Evolutionary conservation across 2,797 vertebrate species (phyloP), one percentile per base, ranked within the genome.

Genomic region (Siniperca obscura): DNA sequence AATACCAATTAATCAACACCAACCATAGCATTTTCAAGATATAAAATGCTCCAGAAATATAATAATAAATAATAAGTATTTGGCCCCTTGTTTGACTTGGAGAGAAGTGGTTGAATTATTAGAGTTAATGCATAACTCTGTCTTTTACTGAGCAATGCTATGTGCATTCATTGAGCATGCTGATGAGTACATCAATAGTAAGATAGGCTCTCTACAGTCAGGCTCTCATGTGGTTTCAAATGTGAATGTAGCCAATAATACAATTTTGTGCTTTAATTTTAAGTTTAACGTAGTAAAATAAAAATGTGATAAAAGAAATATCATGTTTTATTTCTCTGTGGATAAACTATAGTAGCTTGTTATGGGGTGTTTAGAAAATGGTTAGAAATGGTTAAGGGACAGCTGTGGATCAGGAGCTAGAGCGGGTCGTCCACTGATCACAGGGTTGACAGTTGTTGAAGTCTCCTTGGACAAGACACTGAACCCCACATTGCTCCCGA

Each of bases 141-240:
- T 42, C 50, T 59, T 85, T 70, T 25, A 57, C 71, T 48, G 56
- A 30, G n/a, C 50, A 11, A 25, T 46, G 62, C 36, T 27, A 3
- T 64, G 69, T 40, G 55, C 46, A 62, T 81, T 72, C 76, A 65
- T 25, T 25, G 52, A 40, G 64, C 57, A 76, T 80, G 76, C 38
- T 50, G 69, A 82, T 80, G 73, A 82, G 69, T n/a, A 53, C 46
- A 77, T 76, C 69, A 84, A 40, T n/a, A 7, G n/a, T 13, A 34
- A 60, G 52, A 66, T 40, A 46, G 65, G 25, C 44, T 40, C 68
- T 78, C 21, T 62, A 50, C 44, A 53, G 55, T n/a, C 75, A 17
- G 30, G 10, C 17, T 77, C 69, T 52, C 21, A n/a, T 70, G 61
- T 57, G 84, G 67, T 42, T 81, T 75, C 19, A 42, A 53, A 48